These are phyloP conservation scores for Cololabis saira DNA, from an alignment of 2,113 vertebrate genomes.

Conservation along the genomic window DNA sequence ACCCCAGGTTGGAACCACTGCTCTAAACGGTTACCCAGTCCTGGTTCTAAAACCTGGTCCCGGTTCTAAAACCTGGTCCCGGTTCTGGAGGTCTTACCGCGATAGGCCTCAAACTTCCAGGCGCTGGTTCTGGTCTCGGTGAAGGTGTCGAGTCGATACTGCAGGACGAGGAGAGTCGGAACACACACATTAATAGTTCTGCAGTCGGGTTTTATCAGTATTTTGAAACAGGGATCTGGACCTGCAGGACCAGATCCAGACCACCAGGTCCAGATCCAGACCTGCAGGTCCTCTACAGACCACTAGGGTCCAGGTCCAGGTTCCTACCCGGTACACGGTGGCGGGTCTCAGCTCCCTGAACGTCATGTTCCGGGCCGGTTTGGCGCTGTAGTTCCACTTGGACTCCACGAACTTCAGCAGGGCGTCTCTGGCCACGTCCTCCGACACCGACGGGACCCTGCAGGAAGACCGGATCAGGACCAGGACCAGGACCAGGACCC, in stretches of 20 bases:
- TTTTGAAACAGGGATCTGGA: accelerated
- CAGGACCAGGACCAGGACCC: no score
- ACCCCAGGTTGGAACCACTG: no score
- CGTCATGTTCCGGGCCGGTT: conserved; percentile 78
- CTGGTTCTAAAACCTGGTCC: no score
- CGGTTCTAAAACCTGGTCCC: no score
- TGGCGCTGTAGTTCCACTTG: conserved; percentile 82
- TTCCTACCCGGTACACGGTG: conserved; percentile 81
- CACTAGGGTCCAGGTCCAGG: no score
- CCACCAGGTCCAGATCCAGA: no score
- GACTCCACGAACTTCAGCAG: conserved; percentile 81
- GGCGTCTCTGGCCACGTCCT: conserved; percentile 82
- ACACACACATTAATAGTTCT: no score
- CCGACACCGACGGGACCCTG: conserved; percentile 81
- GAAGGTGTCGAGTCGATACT: conserved; percentile 89
- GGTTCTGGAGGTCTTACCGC: no score
- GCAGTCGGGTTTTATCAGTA: neutral
- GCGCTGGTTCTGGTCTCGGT: conserved; percentile 84
- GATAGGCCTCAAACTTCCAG: conserved; percentile 84
- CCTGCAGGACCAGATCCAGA: no score
- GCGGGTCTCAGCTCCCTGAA: conserved; percentile 80
- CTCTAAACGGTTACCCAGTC: no score
- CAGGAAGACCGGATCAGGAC: no score
- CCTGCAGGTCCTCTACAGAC: no score
- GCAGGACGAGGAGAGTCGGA: neutral